Evolutionary conservation across 2,113 vertebrate genomes (phyloP).

Genomic region (Baryphthengus martii): DNA sequence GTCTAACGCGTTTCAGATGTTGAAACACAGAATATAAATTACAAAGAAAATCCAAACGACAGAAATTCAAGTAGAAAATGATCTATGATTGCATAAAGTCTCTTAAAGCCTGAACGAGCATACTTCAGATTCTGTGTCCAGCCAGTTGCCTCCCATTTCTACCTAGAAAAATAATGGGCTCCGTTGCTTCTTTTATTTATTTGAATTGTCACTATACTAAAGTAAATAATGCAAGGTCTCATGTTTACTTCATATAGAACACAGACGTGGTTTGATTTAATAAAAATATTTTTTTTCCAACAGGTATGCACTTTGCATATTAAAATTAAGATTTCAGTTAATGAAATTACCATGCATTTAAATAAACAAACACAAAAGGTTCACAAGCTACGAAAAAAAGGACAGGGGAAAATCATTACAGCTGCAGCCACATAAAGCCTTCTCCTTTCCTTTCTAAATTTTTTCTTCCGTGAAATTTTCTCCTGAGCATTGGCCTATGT

Average conservation of each 20-base stretch:
- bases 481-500: not conserved
- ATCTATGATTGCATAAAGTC: slow-evolving; percentile 47
- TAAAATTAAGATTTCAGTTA: not conserved
- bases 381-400: not conserved
- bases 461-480: slow-evolving; percentile 4
- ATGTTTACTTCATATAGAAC: not conserved
- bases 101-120: slow-evolving; percentile 41
- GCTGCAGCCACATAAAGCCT: not conserved
- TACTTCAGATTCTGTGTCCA: slow-evolving; percentile 13
- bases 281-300: not conserved
- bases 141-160: slow-evolving; percentile 31
- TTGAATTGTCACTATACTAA: not conserved
- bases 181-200: slow-evolving; percentile 18
- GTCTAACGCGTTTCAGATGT: slow-evolving; percentile 25
- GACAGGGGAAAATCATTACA: not conserved
- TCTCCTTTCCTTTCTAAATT: not conserved
- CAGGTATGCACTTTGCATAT: not conserved
- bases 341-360: not conserved
- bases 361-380: not conserved
- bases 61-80: slow-evolving; percentile 31
- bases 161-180: slow-evolving; percentile 1
- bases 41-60: slow-evolving; percentile 45
- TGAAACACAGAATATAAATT: slow-evolving; percentile 14
- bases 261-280: not conserved
- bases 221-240: not conserved